A percentile compares a stretch with the other conserved stretches of the same genome.
phyloP scores from a whole-genome alignment of 2,888 invertebrate species.

The Masnerella sp. region DNA sequence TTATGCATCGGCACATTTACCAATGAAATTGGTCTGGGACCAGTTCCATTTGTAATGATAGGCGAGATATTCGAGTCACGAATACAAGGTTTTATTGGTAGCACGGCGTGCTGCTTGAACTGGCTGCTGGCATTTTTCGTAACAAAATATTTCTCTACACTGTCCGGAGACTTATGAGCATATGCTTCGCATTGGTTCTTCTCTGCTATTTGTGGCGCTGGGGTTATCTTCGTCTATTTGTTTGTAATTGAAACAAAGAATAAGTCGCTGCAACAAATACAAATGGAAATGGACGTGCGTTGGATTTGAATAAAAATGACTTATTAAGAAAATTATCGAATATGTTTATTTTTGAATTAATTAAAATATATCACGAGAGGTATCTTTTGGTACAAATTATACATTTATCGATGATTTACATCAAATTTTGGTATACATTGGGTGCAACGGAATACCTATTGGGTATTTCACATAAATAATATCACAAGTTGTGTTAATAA shows the following conservation, averaged over 20 bases:
- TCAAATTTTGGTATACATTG: conserved; percentile 16
- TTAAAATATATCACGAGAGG: conserved; percentile 39
- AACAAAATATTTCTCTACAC: conserved; percentile 12
- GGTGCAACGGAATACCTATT: conserved; percentile 5
- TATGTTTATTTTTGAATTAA: conserved; percentile 31
- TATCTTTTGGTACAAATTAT: conserved; percentile 36
- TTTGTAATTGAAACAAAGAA: conserved; percentile 41
- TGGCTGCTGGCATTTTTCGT: conserved; percentile 33
- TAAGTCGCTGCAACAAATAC: conserved; percentile 40
- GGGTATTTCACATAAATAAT: conserved; percentile 23
- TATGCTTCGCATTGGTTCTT: conserved; percentile 23
- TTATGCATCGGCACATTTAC: conserved; percentile 20
- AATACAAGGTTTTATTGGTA: conserved; percentile 35
- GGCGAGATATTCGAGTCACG: conserved; percentile 35
- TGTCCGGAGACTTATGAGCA: background rate
- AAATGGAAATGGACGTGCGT: conserved; percentile 42
- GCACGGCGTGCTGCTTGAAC: conserved; percentile 27
- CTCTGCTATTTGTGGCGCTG: conserved; percentile 4
- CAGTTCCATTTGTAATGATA: conserved; percentile 43
- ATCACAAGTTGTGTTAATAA: conserved; percentile 36
- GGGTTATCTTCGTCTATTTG: conserved; percentile 23
- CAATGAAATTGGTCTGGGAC: conserved; percentile 29
- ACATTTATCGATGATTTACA: conserved; percentile 13
- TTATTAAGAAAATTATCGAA: conserved; percentile 34
- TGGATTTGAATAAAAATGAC: conserved; percentile 33